Evolutionary conservation across 2,113 vertebrate species (phyloP), one percentile per base, ranked within the genome.

Genomic region (Tringa solitaria): DNA sequence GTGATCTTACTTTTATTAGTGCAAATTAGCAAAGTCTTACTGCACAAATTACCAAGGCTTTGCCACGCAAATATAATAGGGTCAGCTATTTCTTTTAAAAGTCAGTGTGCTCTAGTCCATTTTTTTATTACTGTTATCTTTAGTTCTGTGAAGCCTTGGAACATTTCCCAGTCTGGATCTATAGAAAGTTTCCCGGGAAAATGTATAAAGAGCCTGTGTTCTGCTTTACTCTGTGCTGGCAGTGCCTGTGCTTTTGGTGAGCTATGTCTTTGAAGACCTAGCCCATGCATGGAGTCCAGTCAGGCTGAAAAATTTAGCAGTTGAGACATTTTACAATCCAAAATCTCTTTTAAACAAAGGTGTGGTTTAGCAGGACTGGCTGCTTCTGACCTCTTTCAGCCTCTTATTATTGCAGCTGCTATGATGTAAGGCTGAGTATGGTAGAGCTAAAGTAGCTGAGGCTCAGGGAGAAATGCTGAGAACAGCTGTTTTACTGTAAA

Each of bases 141-240:
- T 97, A 95, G 96, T 97, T 97, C 65, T 84, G 82, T 93, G 96
- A 97, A 96, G 85, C 94, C 93, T 93, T 98, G 98, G 97, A 98
- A 93, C 86, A 72, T 93, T 97, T 98, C 97, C 98, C 97, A 98
- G 97, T 65, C 94, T 97, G 88, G 84, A 92, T 96, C 97, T 96
- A 98, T 96, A 97, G 96, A 96, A 97, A 93, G 90, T 97, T 98
- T 98, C 96, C 96, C 70, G 78, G 94, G 97, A 97, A 98, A 98
- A 97, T 45, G 56, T 88, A 98, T 96, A 97, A 98, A 97, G 89
- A 92, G 92, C 93, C 96, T 97, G 95, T 97, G 96, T 97, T 97
- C 96, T 95, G 92, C 93, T 83, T 96, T 83, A 76, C 93, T 93
- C 80, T 45, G 75, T 41, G 35, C 65, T 92, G 69, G 69, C 96